Evolutionary conservation across 2,797 vertebrate genomes (phyloP).

Genomic region (Philypnodon macrostomus): DNA sequence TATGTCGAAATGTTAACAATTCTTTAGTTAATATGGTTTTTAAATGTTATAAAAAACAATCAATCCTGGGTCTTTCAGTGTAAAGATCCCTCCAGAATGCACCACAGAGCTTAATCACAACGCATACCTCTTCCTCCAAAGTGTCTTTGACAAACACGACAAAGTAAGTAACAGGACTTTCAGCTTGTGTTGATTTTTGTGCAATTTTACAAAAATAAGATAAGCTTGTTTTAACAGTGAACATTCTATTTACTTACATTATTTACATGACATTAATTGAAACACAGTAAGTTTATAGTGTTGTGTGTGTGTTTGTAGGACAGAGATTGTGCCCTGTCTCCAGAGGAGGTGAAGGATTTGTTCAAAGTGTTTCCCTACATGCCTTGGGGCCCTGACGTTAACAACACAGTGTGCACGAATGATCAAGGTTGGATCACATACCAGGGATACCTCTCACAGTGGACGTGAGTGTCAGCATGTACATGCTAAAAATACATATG

Average conservation of each 20-base stretch:
- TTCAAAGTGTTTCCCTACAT: constrained; percentile 98
- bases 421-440: constrained; percentile 97
- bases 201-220: background rate
- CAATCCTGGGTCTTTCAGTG: no score
- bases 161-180: constrained; percentile 79
- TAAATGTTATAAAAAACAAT: no score
- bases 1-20: constrained; percentile 50
- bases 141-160: constrained; percentile 97
- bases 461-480: constrained; percentile 86
- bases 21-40: no score
- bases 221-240: background rate
- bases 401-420: constrained; percentile 94
- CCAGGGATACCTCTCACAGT: constrained; percentile 97
- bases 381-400: constrained; percentile 97
- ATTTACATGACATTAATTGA: background rate
- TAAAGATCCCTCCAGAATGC: constrained; percentile 92
- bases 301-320: constrained; percentile 75
- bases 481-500: constrained; percentile 7
- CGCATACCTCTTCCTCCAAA: constrained; percentile 96
- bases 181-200: no score
- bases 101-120: constrained; percentile 98
- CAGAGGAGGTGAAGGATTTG: constrained; percentile 93
- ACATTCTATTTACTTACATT: background rate
- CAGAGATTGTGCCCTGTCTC: constrained; percentile 93
- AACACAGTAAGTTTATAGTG: background rate